Evolutionary conservation across 2,888 invertebrate species (phyloP).

Genomic region (Pseudeuparius sepicola): DNA sequence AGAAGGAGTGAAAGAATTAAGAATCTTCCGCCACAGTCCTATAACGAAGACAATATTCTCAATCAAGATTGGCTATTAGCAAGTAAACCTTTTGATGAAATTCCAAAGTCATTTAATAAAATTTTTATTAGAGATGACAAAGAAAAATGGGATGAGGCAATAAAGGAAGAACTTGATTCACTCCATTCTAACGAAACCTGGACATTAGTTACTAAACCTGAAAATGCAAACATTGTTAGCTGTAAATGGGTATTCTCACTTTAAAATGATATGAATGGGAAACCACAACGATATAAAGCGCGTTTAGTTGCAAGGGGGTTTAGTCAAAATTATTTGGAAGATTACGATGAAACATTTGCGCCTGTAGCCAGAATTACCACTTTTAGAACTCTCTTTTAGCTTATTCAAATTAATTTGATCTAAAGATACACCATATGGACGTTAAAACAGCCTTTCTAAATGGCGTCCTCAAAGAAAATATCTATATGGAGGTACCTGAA

Average conservation of each 20-base stretch:
- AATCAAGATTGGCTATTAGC: no score
- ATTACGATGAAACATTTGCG: slow-evolving; percentile 20
- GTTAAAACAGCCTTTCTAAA: slow-evolving; percentile 21
- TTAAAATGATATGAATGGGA: slow-evolving; percentile 14
- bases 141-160: no score
- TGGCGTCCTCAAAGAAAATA: slow-evolving; percentile 18
- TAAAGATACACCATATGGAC: slow-evolving; percentile 18
- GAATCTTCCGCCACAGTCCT: no score
- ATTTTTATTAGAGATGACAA: no score
- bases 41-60: no score
- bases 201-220: slow-evolving; percentile 6
- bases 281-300: slow-evolving; percentile 15
- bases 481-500: slow-evolving; percentile 24
- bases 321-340: slow-evolving; percentile 17
- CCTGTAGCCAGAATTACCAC: slow-evolving; percentile 13
- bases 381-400: slow-evolving; percentile 13
- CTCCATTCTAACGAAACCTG: no score
- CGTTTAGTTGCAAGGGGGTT: slow-evolving; percentile 14
- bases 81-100: no score
- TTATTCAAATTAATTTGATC: slow-evolving; percentile 15
- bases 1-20: no score
- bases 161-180: no score
- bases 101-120: no score
- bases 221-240: slow-evolving; percentile 2
- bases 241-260: slow-evolving; percentile 9